Percentiles rank a stretch among this genome's conserved stretches.
Evolutionary conservation across 1,140 invertebrate genomes (phyloP).

Genomic region (Leucophenga varia): DNA sequence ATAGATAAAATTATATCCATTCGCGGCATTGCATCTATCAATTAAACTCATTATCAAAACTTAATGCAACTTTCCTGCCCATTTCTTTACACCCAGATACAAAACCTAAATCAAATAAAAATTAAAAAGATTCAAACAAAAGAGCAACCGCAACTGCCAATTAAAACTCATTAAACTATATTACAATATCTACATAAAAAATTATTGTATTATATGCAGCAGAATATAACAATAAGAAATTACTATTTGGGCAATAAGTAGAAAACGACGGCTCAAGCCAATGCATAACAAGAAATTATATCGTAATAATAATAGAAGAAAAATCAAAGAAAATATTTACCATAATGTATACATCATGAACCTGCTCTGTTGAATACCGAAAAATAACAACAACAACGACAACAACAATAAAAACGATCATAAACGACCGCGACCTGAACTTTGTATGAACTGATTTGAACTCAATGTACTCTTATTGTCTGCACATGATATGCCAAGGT

Average conservation of each 20-base stretch:
- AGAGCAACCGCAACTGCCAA: constrained; percentile 21
- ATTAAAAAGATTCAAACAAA: too few relatives aligned
- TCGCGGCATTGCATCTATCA: too few relatives aligned
- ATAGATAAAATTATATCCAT: too few relatives aligned
- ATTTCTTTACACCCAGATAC: too few relatives aligned
- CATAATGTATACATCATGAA: constrained; percentile 52
- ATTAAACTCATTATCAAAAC: constrained; percentile 42
- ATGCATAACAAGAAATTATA: too few relatives aligned
- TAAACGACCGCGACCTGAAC: constrained; percentile 40
- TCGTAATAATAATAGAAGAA: background rate
- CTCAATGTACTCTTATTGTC: too few relatives aligned
- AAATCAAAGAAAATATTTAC: constrained; percentile 7
- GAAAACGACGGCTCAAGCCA: too few relatives aligned
- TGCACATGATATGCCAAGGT: too few relatives aligned
- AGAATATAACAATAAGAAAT: constrained; percentile 17
- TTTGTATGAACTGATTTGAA: too few relatives aligned
- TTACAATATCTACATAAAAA: constrained; percentile 52
- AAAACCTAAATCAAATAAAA: too few relatives aligned
- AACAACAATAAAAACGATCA: constrained; percentile 24
- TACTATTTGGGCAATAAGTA: too few relatives aligned
- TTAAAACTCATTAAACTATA: constrained; percentile 53
- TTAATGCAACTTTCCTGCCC: background rate
- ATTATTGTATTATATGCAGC: constrained; percentile 41
- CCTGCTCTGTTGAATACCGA: constrained; percentile 26
- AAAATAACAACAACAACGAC: constrained; percentile 12